Base-by-base conservation (phyloP, 1,140 invertebrate species). In the Oryctes rhinoceros region DNA sequence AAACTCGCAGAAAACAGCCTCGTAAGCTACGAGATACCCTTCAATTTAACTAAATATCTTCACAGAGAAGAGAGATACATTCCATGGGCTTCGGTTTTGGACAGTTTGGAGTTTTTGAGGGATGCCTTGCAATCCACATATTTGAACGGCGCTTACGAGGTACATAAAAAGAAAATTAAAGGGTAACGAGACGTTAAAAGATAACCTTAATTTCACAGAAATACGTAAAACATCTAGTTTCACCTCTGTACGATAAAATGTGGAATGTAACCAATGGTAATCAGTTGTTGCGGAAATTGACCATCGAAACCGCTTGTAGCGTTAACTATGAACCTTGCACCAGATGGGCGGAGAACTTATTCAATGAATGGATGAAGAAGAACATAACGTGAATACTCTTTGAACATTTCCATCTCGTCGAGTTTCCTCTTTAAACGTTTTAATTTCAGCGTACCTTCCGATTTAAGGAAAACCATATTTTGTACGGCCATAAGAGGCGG, bases 31-130 rank as follows among this genome's bases (percentile, higher is more conserved):
- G 88, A 87, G 30, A 87, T 91, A 7, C 91, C 93, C 0, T 88
- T 95, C 13, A 88, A 90, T 5, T 86, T 93, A 4, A 91, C 91
- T 15, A 89, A 89, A 39, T 94, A 93, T 85, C 88, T 94, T 18
- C 88, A 88, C 39, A 84, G 83, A 74, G 86, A 87, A 79, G 81
- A 81, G 0, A 83, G 85, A 79, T 86, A 85, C 48, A 80, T 86
- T 30, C 84, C 85, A 3, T 87, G 86, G 86, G 80, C 82, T 77
- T 83, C 83, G 15, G 85, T 84, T 6, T 78, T 87, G 7, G 82
- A 83, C n/a, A 85, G 83, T 82, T 82, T 84, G 78, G 80, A 83
- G 62, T 78, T 59, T 67, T 74, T 86, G 30, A 83, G 83, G 78
- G 81, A 80, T 9, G 84, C 84, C 35, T 78, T 81, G 59, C 35